Evolutionary conservation across 2,113 vertebrate species (phyloP).

Genomic region (Megaptera novaeangliae): DNA sequence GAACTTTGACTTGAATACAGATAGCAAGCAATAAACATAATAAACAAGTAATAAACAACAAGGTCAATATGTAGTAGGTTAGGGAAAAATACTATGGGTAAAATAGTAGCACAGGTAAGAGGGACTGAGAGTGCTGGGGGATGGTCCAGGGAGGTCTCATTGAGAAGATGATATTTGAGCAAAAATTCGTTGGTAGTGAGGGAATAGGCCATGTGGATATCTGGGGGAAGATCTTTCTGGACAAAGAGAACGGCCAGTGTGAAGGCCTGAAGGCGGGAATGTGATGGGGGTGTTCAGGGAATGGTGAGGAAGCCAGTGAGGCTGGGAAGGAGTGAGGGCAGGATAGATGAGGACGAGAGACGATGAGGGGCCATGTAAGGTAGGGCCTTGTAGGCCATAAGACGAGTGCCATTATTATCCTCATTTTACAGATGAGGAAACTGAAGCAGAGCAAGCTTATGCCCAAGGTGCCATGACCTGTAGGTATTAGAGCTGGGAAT

Average conservation of each 20-base stretch:
- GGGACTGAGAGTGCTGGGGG: background rate
- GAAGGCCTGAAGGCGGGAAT: background rate
- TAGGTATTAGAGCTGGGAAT: background rate
- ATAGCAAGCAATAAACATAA: background rate
- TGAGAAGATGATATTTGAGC: background rate
- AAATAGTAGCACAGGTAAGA: background rate
- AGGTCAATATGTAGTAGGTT: background rate
- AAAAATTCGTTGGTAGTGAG: background rate
- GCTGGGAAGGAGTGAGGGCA: background rate
- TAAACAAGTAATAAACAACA: too few relatives aligned
- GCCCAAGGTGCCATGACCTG: background rate
- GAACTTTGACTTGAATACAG: background rate
- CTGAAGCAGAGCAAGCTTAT: background rate
- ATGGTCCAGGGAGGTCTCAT: background rate
- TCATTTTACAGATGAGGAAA: background rate
- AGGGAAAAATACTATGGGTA: background rate
- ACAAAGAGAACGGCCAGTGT: background rate
- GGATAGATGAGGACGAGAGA: too few relatives aligned
- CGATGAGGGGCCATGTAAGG: background rate
- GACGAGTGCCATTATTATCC: background rate
- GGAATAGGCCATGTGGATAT: background rate
- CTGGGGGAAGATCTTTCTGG: background rate
- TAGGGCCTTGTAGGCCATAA: background rate
- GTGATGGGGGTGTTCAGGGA: background rate
- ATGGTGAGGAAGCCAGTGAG: background rate